Evolutionary conservation across 2,113 vertebrate species (phyloP), one percentile per base, ranked within the genome.

Genomic region (Prionailurus bengalensis): DNA sequence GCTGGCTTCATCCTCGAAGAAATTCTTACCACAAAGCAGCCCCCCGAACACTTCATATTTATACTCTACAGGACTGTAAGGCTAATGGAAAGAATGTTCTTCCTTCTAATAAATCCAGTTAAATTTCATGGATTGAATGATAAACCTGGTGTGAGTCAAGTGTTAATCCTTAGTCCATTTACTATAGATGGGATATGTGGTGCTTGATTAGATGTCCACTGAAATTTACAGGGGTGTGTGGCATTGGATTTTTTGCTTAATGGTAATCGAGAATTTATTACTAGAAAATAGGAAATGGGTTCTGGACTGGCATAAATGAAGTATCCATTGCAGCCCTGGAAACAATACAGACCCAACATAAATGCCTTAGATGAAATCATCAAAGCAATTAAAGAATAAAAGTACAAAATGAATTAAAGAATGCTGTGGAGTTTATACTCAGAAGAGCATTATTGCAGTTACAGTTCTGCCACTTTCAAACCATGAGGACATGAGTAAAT

Each of bases 351-450:
- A 93, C 16, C 16, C 73, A 70, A 36, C 14, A 45, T 9, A 80
- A 85, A 70, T 61, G 74, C 27, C 21, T 33, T 39, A 80, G 83
- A 33, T 29, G 21, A 36, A 91, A 39, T 42, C 11, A 82, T 70
- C 9, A 92, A 61, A 84, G 45, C 53, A 92, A 89, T 23, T n/a
- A 51, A 53, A 66, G 81, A 86, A 94, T 58, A 68, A 92, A 94
- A 82, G 14, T 23, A 55, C 89, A 33, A n/a, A 71, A 39, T 3
- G 0, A 93, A 89, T 85, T 84, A 73, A 61, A 85, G 11, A n/a
- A 82, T 16, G 71, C 27, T 68, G 21, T 53, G 25, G 15, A 8
- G 1, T 25, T 92, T 79, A 66, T 21, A 92, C 71, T 91, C 19
- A 33, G 23, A 68, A 85, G 12, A 76, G 4, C 6, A 68, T 10